Base-by-base conservation (phyloP, 2,113 vertebrate genomes). In the Panthera uncia region DNA sequence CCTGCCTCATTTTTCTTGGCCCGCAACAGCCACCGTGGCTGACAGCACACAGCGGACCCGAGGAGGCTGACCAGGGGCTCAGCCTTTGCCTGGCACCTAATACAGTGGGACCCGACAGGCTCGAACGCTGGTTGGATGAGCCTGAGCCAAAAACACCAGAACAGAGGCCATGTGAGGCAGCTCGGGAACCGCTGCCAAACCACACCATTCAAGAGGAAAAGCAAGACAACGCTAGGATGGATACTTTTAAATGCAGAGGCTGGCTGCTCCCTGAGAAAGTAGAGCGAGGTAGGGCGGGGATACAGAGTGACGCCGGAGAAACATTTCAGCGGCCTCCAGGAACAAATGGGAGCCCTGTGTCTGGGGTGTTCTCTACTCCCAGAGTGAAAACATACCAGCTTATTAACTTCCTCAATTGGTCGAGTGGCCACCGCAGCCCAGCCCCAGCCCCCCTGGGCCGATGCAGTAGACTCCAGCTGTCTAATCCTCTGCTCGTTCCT, bases 181-280 rank as follows among this genome's bases (percentile, higher is more conserved):
- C 48, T n/a, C 0, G 2, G 65, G 61, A 68, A 18, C 65, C 73
- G 29, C 1, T 12, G 36, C 90, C 71, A 81, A 38, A 15, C 10
- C 21, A 38, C 6, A 66, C 13, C 11, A 5, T 19, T 55, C 10
- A 45, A 13, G 61, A 68, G 78, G 73, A 18, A 61, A 80, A 38
- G 38, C 57, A 29, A 25, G 3, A 4, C 71, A 8, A 4, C 0
- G 2, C 36, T 4, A 16, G 41, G 9, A 38, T 0, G 21, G 80
- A 38, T 5, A 15, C 52, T 89, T 48, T 29, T 12, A 50, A 29
- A 50, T 2, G 41, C 91, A 29, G 27, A 33, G 48, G 69, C 73
- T 74, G 69, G 89, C 36, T 31, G 82, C 55, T 33, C n/a, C 80
- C 68, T 2, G 33, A 63, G 38, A 36, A 45, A 13, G 38, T 3